Conservation (phyloP, 2,797 vertebrate genomes). For the Karalla daura region DNA sequence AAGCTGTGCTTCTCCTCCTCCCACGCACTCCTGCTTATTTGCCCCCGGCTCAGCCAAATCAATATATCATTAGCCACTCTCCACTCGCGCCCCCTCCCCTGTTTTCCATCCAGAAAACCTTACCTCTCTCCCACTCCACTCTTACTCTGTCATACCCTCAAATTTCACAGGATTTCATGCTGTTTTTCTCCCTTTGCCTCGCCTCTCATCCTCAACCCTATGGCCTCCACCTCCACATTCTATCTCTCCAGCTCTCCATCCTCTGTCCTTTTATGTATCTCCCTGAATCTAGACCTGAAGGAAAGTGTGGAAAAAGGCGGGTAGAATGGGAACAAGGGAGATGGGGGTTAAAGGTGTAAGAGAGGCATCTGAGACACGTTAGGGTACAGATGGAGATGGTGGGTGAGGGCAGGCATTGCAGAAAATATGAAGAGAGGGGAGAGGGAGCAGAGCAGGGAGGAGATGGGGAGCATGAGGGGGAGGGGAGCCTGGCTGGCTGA, state of each 20-base stretch:
- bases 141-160: slow-evolving; percentile 38
- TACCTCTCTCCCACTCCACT: slow-evolving; percentile 25
- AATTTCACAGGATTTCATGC: slow-evolving; percentile 66
- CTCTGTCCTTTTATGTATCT: slow-evolving; percentile 47
- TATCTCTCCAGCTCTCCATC: slow-evolving; percentile 23
- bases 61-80: slow-evolving; percentile 81
- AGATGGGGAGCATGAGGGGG: slow-evolving; percentile 44
- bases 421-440: slow-evolving; percentile 23
- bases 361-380: slow-evolving; percentile 36
- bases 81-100: slow-evolving; percentile 41
- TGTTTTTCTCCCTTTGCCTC: slow-evolving; percentile 51
- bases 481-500: slow-evolving; percentile 48
- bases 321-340: slow-evolving; percentile 15
- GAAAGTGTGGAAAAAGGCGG: slow-evolving; percentile 32
- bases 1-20: slow-evolving; percentile 55
- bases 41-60: slow-evolving; percentile 74
- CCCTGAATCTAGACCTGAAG: slow-evolving; percentile 29
- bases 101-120: slow-evolving; percentile 34
- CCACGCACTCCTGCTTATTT: slow-evolving; percentile 67
- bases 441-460: slow-evolving; percentile 30
- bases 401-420: slow-evolving; percentile 24
- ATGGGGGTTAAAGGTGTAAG: slow-evolving; percentile 43
- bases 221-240: slow-evolving; percentile 49
- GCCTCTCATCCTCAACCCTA: slow-evolving; percentile 43
- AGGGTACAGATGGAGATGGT: slow-evolving; percentile 35